Evolutionary conservation across 2,113 vertebrate genomes (phyloP).

Genomic region (Heterocephalus glaber): DNA sequence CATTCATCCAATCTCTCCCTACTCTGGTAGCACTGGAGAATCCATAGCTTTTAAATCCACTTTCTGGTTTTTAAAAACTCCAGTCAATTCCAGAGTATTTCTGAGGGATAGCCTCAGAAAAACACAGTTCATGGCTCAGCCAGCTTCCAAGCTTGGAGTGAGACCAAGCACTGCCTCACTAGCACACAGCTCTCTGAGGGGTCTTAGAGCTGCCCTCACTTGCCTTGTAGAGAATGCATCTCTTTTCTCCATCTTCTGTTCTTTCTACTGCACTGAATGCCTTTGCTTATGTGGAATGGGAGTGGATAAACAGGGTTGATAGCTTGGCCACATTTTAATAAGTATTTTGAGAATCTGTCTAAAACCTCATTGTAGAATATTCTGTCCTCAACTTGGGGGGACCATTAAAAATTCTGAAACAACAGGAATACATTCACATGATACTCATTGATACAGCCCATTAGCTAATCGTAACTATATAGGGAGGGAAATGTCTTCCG

Average conservation of each 20-base stretch:
- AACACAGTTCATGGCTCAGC: not conserved
- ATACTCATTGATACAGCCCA: not conserved
- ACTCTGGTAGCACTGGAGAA: not conserved
- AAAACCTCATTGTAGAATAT: not conserved
- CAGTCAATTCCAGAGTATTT: not conserved
- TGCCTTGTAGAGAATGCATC: not conserved
- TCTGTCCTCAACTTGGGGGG: not conserved
- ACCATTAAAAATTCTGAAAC: slow-evolving; percentile 12
- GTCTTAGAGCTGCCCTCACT: not conserved
- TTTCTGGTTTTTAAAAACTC: not conserved
- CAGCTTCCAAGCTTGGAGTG: not conserved
- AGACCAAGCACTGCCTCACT: not conserved
- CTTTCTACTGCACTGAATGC: not conserved
- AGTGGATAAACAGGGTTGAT: not conserved
- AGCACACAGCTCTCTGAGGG: not conserved
- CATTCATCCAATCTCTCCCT: not conserved
- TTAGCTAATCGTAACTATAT: not conserved
- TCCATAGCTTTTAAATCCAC: not conserved
- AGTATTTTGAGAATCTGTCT: not conserved
- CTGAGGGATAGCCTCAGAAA: not conserved
- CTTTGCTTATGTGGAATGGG: not conserved
- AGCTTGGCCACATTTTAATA: not conserved
- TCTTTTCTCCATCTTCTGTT: not conserved
- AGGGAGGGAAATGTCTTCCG: not conserved
- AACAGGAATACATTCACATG: not conserved